Evolutionary conservation across 1,140 invertebrate genomes (phyloP), one percentile per base, ranked within the genome.

Genomic region (Liolophura sinensis): DNA sequence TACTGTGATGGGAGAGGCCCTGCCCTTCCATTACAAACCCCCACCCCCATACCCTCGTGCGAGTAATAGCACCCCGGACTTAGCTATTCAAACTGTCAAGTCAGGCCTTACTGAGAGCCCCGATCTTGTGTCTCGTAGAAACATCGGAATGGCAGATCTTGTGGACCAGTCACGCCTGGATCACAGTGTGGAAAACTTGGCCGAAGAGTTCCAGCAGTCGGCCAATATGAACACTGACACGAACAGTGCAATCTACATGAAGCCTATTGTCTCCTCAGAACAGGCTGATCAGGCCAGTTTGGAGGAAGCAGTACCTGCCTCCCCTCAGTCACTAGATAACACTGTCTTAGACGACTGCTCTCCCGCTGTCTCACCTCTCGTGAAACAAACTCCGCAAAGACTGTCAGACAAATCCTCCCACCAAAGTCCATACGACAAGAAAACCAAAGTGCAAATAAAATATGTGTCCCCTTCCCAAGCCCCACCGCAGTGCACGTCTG

Each of bases 11-110:
- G 68, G 76, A 60, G 73, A 78, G 27, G 47, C 70, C 27, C 64
- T 80, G 72, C 85, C 91, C 55, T 90, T 91, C 72, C 85, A 92
- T 14, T 91, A 89, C 77, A 93, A 93, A 82, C 92, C 86, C 1
- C 93, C 92, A 0, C 87, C 87, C 11, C 92, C 93, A 0, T 94
- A 94, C 82, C 91, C 91, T 0, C 89, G 90, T 4, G 85, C 90
- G 24, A 91, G 90, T 67, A 92, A 90, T 52, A 92, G 91, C 11
- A 93, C 92, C 0, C 93, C 92, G 0, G 92, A 94, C 84, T 82
- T 94, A 60, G 92, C 92, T 31, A 75, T 69, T 22, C 83, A 82
- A 60, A 75, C 73, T 22, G 46, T 40, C 20, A 46, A 51, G 60
- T 54, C 59, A 50, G 66, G 62, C 47, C 58, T 55, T 15, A 62